Base-by-base conservation (phyloP, 2,797 vertebrate genomes). In the Peromyscus melanophrys region DNA sequence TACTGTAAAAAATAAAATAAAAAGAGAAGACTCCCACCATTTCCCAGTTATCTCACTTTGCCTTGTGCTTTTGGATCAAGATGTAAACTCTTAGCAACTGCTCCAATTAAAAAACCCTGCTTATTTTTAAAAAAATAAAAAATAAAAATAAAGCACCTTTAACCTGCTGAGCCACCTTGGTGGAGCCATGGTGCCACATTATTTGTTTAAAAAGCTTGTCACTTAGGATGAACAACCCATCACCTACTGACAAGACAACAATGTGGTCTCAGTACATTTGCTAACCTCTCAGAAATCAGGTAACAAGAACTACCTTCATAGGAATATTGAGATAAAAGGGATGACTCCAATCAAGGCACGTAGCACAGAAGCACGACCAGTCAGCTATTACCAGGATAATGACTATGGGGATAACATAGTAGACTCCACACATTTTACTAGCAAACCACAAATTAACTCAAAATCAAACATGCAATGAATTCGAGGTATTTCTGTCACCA, bases 211-310 rank as follows among this genome's bases (percentile, higher is more conserved):
- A 83, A 65, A 52, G 43, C 13, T 37, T 77, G 14, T 34, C 5
- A 17, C 27, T 83, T 88, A 87, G 40, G 31, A 52, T 87, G 46
- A 94, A 46, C 6, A 95, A 13, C 55, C 57, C 80, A 63, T 94
- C 55, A 77, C 34, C 78, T 23, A 21, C 31, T 76, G 61, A 73
- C 0, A 57, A 57, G 69, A 86, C 40, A 91, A 96, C 29, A 90
- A 16, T 73, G 77, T 73, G 59, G 57, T 86, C 63, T 90, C 25
- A 0, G 77, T 31, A 92, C 97, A 77, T 77, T 94, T 71, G 76
- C 86, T 90, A 88, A 88, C 57, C 69, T 90, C 34, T 93, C 34
- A 27, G 37, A 75, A 82, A 21, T 92, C 91, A 95, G 91, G 69
- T 55, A 46, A 84, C 63, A 65, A 71, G 34, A 89, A 46, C 65